Evolutionary conservation across 2,113 vertebrate species (phyloP).

Genomic region (Ochotona curzoniae): DNA sequence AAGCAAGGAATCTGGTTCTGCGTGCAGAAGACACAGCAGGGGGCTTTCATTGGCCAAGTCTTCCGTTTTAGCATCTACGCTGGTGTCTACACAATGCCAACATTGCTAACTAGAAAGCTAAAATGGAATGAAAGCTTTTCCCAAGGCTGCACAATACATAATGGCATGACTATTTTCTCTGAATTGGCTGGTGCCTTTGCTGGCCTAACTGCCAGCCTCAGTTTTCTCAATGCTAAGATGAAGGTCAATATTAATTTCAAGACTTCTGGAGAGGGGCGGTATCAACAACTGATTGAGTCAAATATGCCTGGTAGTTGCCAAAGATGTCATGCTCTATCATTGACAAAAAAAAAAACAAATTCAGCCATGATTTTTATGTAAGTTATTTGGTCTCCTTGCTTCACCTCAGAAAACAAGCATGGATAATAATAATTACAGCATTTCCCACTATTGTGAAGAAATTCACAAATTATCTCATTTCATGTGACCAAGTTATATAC

Average conservation of each 20-base stretch:
- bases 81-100: conserved; percentile 55
- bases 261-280: conserved; percentile 30
- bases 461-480: background rate
- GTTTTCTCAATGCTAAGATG: conserved; percentile 58
- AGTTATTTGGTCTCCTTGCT: background rate
- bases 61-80: conserved; percentile 60
- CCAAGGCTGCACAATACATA: conserved; percentile 60
- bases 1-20: conserved; percentile 67
- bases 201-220: conserved; percentile 22
- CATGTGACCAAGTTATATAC: background rate
- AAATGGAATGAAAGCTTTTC: conserved; percentile 55
- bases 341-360: conserved; percentile 30
- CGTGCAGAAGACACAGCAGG: conserved; percentile 67
- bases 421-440: background rate
- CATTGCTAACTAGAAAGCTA: conserved; percentile 57
- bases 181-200: conserved; percentile 60
- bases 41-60: conserved; percentile 57
- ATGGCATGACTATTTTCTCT: conserved; percentile 57
- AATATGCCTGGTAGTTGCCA: conserved; percentile 32
- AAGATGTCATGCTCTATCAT: background rate
- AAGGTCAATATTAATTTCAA: conserved; percentile 56
- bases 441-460: background rate
- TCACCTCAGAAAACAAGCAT: background rate
- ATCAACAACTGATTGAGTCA: conserved; percentile 42
- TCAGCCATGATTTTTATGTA: background rate